Percentiles rank a stretch among this genome's conserved stretches.
phyloP scores from a whole-genome alignment of 2,113 vertebrate species.

The Lycocorax pyrrhopterus region DNA sequence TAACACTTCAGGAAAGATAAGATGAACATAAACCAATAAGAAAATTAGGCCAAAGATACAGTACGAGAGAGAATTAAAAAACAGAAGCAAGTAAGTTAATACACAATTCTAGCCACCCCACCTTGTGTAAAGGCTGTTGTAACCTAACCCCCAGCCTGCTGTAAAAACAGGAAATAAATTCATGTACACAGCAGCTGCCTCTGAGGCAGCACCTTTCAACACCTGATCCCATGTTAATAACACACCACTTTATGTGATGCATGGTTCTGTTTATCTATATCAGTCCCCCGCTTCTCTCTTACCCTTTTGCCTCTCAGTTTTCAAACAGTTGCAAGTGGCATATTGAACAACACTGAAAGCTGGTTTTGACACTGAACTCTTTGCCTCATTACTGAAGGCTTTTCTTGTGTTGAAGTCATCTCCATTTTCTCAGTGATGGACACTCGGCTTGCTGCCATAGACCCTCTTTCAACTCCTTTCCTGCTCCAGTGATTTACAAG shows the following conservation, averaged over 20 bases:
- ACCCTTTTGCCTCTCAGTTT: background rate
- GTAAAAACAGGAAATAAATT: constrained; percentile 32
- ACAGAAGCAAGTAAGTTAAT: background rate
- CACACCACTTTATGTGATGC: background rate
- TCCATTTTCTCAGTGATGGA: constrained; percentile 30
- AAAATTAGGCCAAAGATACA: background rate
- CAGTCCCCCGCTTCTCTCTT: background rate
- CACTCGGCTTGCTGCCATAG: background rate
- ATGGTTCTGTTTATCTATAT: background rate
- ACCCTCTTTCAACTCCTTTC: constrained; percentile 21
- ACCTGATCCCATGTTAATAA: background rate
- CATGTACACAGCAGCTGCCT: background rate
- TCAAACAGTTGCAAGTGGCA: background rate
- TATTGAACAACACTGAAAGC: background rate
- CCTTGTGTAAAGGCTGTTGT: background rate
- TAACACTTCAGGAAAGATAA: background rate
- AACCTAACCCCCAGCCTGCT: background rate
- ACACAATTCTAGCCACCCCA: background rate
- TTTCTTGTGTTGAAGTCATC: constrained; percentile 1
- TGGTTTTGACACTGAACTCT: background rate
- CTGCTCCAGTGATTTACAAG: constrained; percentile 56
- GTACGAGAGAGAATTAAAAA: background rate
- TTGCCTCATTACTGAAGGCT: background rate
- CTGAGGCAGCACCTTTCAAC: background rate
- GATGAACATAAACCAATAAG: background rate